phyloP scores from a whole-genome alignment of 2,888 invertebrate genomes.

The Harpalus rufipes region DNA sequence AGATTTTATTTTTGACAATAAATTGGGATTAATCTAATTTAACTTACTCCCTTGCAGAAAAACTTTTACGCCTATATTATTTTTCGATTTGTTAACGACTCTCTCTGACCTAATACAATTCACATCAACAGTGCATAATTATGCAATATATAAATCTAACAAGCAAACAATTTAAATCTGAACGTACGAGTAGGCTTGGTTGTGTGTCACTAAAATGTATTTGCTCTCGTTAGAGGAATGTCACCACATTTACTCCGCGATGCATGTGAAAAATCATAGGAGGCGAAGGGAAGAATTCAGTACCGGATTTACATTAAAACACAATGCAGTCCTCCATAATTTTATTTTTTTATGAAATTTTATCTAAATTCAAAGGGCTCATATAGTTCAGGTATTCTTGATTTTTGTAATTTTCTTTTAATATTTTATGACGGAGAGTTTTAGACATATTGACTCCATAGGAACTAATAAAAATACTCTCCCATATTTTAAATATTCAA shows the following conservation, averaged over 20 bases:
- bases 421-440: no score
- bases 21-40: neutral
- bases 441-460: no score
- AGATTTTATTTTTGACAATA: neutral
- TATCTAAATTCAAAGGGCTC: no score
- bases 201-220: slow-evolving; percentile 15
- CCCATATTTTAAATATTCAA: no score
- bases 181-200: slow-evolving; percentile 29
- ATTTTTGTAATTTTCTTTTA: no score
- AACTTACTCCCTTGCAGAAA: neutral
- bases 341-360: no score
- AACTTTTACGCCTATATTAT: slow-evolving; percentile 7
- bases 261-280: neutral
- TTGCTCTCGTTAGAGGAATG: slow-evolving; percentile 53
- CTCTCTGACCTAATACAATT: neutral
- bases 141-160: slow-evolving; percentile 47
- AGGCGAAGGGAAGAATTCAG: slow-evolving; percentile 7
- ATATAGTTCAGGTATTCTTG: no score
- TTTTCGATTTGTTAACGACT: neutral
- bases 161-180: slow-evolving; percentile 46
- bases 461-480: no score
- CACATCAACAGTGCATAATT: slow-evolving; percentile 22
- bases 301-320: neutral
- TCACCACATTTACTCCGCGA: slow-evolving; percentile 25
- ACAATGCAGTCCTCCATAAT: no score